A percentile compares a stretch with the other conserved stretches of the same genome.
Evolutionary conservation across 2,888 invertebrate genomes (phyloP).

Genomic region (Gastracanthus pulcherrimus): DNA sequence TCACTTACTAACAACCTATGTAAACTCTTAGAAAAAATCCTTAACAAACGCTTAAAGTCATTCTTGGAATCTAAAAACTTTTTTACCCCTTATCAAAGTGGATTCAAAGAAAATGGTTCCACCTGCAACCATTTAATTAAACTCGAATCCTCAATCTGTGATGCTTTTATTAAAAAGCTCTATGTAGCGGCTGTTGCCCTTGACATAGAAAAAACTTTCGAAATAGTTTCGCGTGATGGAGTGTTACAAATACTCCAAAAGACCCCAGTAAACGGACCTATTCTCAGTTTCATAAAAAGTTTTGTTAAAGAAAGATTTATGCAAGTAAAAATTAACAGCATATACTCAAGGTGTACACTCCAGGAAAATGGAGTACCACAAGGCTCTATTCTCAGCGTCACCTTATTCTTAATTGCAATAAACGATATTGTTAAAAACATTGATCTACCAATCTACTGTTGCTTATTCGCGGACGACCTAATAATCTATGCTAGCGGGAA

Average conservation of each 20-base stretch:
- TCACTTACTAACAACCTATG: slow-evolving; percentile 40
- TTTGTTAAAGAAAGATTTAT: slow-evolving; percentile 3
- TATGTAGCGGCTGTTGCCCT: neutral
- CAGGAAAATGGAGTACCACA: neutral
- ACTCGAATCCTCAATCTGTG: neutral
- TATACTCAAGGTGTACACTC: neutral
- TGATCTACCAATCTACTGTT: neutral
- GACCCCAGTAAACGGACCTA: neutral
- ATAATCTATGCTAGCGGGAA: neutral
- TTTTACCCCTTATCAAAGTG: neutral
- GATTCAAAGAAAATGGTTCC: neutral
- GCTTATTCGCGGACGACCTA: slow-evolving; percentile 8
- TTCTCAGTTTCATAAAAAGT: neutral
- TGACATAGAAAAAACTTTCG: neutral
- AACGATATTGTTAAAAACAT: neutral
- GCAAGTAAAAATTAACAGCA: neutral
- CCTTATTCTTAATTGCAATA: neutral
- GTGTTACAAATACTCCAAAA: neutral
- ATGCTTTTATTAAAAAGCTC: slow-evolving; percentile 3
- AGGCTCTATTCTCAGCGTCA: slow-evolving; percentile 1
- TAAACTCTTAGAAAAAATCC: slow-evolving; percentile 50
- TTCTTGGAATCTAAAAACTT: slow-evolving; percentile 5
- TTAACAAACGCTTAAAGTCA: slow-evolving; percentile 43
- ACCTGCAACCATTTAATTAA: neutral
- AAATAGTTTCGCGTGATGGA: neutral